Conservation (phyloP, 2,888 invertebrate genomes). For the Phania funesta region DNA sequence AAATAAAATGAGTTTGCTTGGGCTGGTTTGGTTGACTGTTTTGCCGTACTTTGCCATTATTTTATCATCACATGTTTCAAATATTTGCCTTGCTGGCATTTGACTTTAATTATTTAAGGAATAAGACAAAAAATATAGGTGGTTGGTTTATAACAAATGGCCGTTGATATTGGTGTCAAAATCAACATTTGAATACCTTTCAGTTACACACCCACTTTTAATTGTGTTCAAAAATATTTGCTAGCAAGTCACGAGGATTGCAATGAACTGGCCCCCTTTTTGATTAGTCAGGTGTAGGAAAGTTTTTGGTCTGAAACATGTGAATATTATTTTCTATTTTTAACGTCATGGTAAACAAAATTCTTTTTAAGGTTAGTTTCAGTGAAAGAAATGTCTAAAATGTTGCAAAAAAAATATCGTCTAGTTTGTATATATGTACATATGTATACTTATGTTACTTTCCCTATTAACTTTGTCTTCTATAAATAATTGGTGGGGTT, state of each 20-base stretch:
- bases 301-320: conserved; percentile 2
- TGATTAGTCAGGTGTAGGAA: conserved; percentile 32
- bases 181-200: conserved; percentile 3
- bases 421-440: background rate
- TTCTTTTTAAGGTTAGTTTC: background rate
- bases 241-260: conserved; percentile 47
- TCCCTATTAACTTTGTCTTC: conserved; percentile 39
- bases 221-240: background rate
- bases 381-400: background rate
- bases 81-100: conserved; percentile 62
- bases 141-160: background rate
- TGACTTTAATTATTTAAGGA: conserved; percentile 23
- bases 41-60: conserved; percentile 24
- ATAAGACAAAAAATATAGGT: background rate
- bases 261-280: conserved; percentile 41
- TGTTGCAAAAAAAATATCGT: conserved; percentile 6
- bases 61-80: conserved; percentile 62
- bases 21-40: background rate
- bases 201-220: conserved; percentile 57
- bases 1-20: conserved; percentile 35
- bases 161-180: background rate
- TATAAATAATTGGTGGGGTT: conserved; percentile 1
- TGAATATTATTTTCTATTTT: background rate
- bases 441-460: too few species aligned
- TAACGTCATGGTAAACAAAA: background rate